These are phyloP conservation scores for Syrista parreyssii DNA, from an alignment of 2,888 invertebrate species.

Conservation along the genomic window DNA sequence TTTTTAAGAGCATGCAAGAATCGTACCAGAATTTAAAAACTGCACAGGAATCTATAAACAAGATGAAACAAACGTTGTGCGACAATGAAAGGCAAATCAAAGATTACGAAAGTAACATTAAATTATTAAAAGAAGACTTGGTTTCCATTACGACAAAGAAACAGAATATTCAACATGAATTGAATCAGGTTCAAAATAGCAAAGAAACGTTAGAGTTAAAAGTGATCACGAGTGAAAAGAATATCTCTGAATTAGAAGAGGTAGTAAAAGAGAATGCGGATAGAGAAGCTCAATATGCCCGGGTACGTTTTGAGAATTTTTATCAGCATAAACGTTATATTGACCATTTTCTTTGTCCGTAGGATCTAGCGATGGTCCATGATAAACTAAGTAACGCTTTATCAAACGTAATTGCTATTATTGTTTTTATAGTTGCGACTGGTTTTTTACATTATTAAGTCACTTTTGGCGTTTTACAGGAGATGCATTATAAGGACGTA, in stretches of 20 bases:
- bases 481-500: not conserved
- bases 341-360: not conserved
- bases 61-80: slow-evolving; percentile 6
- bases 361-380: not conserved
- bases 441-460: not conserved
- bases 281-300: not conserved
- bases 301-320: not conserved
- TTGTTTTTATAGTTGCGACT: not conserved
- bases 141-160: slow-evolving; percentile 8
- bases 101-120: not conserved
- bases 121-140: not conserved
- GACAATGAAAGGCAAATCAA: not conserved
- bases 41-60: slow-evolving; percentile 10
- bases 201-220: not conserved
- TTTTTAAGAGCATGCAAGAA: not conserved
- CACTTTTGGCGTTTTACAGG: not conserved
- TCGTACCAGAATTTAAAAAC: slow-evolving; percentile 10
- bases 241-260: too few relatives aligned
- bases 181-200: not conserved
- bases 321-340: not conserved
- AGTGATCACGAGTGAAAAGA: too few relatives aligned
- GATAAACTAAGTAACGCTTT: not conserved
- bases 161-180: not conserved
- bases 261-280: too few relatives aligned
- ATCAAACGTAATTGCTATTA: not conserved